Conservation (phyloP, 2,888 invertebrate genomes). For the Megalurothrips usitatus region DNA sequence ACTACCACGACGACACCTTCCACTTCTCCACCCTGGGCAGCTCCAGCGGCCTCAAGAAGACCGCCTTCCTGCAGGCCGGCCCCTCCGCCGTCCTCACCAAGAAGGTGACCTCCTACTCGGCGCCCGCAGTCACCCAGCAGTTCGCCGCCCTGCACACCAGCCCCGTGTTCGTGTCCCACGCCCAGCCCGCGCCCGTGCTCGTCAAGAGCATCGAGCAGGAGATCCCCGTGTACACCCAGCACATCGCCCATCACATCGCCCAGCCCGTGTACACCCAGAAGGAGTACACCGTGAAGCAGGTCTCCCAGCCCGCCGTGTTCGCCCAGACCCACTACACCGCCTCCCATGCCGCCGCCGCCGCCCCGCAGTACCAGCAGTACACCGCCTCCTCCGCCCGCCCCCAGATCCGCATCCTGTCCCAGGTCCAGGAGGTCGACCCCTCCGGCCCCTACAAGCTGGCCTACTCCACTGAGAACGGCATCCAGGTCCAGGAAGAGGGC, state of each 20-base stretch:
- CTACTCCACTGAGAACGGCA: conserved; percentile 21
- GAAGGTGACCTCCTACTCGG: background rate
- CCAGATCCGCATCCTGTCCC: conserved; percentile 13
- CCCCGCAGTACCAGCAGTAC: background rate
- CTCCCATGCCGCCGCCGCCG: background rate
- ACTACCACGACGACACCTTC: conserved; percentile 21
- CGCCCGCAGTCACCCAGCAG: background rate
- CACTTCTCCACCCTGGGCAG: background rate
- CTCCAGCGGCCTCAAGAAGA: background rate
- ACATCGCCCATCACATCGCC: background rate
- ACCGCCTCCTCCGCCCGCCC: background rate
- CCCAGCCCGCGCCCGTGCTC: too few species aligned
- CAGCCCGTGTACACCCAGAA: background rate
- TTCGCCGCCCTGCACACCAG: background rate
- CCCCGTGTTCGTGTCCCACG: too few species aligned
- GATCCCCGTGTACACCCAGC: background rate
- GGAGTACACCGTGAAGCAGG: background rate
- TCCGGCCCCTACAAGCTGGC: conserved; percentile 4
- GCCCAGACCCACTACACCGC: background rate
- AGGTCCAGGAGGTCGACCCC: conserved; percentile 8
- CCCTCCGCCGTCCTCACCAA: background rate
- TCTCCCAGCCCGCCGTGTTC: background rate
- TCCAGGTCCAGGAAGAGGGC: conserved; percentile 11
- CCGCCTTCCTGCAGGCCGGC: background rate
- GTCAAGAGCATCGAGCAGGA: too few species aligned